phyloP scores from a whole-genome alignment of 2,113 vertebrate genomes.

The Egretta garzetta region DNA sequence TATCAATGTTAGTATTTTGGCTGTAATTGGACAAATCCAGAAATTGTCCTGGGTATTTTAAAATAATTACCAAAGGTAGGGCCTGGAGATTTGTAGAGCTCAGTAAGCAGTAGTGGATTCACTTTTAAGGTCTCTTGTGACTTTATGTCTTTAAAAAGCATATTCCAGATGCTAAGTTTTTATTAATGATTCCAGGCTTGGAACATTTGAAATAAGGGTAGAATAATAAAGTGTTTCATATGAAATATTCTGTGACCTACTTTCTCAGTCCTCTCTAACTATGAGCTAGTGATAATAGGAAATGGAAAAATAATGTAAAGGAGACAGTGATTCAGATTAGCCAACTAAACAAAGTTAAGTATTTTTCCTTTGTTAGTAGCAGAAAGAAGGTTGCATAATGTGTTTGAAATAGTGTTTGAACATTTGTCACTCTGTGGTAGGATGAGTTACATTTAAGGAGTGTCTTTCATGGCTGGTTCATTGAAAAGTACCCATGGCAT shows the following conservation, averaged over 20 bases:
- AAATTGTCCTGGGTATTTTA: slow-evolving; percentile 16
- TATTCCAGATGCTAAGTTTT: slow-evolving; percentile 29
- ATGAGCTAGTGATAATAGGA: neutral
- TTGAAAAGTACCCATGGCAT: neutral
- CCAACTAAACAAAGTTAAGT: neutral
- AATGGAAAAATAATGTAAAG: neutral
- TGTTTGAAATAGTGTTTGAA: neutral
- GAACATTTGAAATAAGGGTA: slow-evolving; percentile 4
- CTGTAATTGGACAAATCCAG: slow-evolving; percentile 39
- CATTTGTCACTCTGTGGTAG: neutral
- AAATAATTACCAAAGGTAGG: slow-evolving; percentile 28
- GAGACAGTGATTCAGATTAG: neutral
- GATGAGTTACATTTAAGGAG: neutral
- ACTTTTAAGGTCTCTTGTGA: slow-evolving; percentile 31
- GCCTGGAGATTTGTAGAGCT: slow-evolving; percentile 21
- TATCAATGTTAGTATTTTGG: slow-evolving; percentile 43
- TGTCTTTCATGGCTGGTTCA: neutral
- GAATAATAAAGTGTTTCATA: slow-evolving; percentile 8
- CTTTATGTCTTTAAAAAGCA: slow-evolving; percentile 9
- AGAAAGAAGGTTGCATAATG: neutral
- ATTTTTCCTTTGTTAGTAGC: neutral
- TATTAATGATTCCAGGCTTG: slow-evolving; percentile 35
- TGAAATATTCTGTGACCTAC: slow-evolving; percentile 32
- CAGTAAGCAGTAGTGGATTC: slow-evolving; percentile 22
- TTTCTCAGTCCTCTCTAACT: neutral